Base-by-base conservation (phyloP, 2,797 vertebrate species). In the Enoplosus armatus region DNA sequence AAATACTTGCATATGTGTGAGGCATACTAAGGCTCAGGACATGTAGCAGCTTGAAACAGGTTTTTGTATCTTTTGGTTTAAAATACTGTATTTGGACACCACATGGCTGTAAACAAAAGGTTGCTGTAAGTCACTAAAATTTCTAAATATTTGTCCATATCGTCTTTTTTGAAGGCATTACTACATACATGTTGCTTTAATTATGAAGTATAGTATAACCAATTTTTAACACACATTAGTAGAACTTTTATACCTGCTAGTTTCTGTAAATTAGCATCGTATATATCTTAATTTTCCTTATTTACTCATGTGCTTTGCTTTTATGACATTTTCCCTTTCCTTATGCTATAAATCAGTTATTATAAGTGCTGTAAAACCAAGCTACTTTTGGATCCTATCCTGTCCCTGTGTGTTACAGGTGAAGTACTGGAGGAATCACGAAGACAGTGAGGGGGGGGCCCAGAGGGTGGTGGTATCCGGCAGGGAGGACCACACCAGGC, bases 361-460 rank as follows among this genome's bases (percentile, higher is more conserved):
- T n/a, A 2, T 10, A 35, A 22, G 16, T 9, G 20, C 41, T 68
- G 12, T 20, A 43, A 70, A 69, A 31, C 33, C 33, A 8, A 12
- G 26, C 64, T 2, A 0, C 16, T 58, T 61, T 62, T 54, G 24
- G 35, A 63, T 85, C 26, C 0, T 12, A 9, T 6, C 15, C 8
- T 74, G 51, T 24, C 10, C 68, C 6, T 73, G 8, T 79, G 53
- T 78, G 18, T 77, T 76, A 20, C 88, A 99, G 98, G 95, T 99
- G 73, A 97, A 95, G 77, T 99, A 96, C 92, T 99, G 98, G 98
- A 95, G 94, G 58, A 92, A 84, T 63, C 93, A 95, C 3, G 84
- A 92, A n/a, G 96, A 98, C 82, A 96, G 95, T 51, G 97, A 98
- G 86, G 94, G 93, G 3, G 95, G 95, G 18, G 96, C 96, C 29